phyloP scores from a whole-genome alignment of 2,113 vertebrate genomes.

The Alaudala cheleensis region DNA sequence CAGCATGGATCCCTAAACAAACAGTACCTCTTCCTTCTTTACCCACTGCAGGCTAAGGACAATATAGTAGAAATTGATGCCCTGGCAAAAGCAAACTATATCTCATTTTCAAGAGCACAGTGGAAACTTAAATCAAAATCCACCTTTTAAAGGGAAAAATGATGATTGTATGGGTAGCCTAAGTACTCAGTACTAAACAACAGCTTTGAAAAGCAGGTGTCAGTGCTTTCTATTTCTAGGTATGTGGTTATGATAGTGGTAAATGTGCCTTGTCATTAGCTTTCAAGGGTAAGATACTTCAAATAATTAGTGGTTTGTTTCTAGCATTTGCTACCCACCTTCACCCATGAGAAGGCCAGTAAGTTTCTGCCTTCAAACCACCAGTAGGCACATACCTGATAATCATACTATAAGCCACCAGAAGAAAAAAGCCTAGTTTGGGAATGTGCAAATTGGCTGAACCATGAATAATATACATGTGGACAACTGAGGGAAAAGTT shows the following conservation, averaged over 20 bases:
- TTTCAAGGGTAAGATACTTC: constrained; percentile 1
- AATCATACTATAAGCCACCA: background rate
- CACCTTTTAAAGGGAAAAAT: background rate
- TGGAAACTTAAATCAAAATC: background rate
- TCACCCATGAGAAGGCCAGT: background rate
- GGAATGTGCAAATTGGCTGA: background rate
- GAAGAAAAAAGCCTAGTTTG: background rate
- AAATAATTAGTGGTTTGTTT: constrained; percentile 26
- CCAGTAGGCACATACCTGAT: background rate
- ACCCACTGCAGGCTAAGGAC: background rate
- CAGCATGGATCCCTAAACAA: background rate
- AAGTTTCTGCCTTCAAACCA: background rate
- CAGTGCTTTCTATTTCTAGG: background rate
- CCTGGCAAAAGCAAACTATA: background rate
- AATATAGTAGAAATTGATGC: background rate
- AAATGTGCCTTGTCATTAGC: constrained; percentile 4
- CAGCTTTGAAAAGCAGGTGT: background rate
- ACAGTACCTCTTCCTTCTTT: background rate
- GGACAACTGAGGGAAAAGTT: background rate
- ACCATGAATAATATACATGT: rapidly evolving
- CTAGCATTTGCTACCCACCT: background rate
- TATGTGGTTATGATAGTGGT: background rate
- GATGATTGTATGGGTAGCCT: background rate
- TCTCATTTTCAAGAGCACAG: background rate
- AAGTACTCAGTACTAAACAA: background rate